These are phyloP conservation scores for Ametastegia equiseti DNA, from an alignment of 2,888 invertebrate species.

Conservation along the genomic window DNA sequence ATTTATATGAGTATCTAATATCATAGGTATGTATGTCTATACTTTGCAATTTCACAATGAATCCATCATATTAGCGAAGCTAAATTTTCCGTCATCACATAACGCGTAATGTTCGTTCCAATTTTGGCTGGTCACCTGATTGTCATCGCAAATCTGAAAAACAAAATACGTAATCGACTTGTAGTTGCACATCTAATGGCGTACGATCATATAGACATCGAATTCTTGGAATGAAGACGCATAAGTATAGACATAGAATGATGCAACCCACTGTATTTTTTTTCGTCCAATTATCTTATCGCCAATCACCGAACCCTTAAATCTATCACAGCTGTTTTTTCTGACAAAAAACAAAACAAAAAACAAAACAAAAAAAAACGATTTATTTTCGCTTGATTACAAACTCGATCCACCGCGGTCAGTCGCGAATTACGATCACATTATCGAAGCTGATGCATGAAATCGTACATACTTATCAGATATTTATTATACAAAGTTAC, in stretches of 20 bases:
- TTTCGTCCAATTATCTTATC: conserved; percentile 57
- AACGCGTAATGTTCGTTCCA: background rate
- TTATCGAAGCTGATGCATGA: background rate
- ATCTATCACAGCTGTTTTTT: background rate
- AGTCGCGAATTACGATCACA: background rate
- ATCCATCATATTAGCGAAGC: background rate
- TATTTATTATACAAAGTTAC: conserved; percentile 53
- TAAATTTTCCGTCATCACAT: background rate
- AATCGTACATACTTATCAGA: background rate
- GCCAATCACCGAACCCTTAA: conserved; percentile 53
- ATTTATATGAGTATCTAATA: too few species aligned
- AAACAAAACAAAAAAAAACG: background rate
- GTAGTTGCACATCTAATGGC: background rate
- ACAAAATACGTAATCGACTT: background rate
- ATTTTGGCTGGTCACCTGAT: background rate
- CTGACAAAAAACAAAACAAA: background rate
- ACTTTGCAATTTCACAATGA: background rate
- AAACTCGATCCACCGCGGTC: background rate
- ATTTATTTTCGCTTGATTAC: background rate
- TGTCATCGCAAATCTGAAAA: conserved; percentile 22
- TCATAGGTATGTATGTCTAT: too few species aligned
- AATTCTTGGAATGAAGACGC: too few species aligned
- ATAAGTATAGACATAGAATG: background rate
- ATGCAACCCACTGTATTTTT: conserved; percentile 51
- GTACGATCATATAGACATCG: background rate